Percentiles rank a stretch among this genome's conserved stretches.
Evolutionary conservation across 2,797 vertebrate genomes (phyloP).

Genomic region (Gastrophryne carolinensis): DNA sequence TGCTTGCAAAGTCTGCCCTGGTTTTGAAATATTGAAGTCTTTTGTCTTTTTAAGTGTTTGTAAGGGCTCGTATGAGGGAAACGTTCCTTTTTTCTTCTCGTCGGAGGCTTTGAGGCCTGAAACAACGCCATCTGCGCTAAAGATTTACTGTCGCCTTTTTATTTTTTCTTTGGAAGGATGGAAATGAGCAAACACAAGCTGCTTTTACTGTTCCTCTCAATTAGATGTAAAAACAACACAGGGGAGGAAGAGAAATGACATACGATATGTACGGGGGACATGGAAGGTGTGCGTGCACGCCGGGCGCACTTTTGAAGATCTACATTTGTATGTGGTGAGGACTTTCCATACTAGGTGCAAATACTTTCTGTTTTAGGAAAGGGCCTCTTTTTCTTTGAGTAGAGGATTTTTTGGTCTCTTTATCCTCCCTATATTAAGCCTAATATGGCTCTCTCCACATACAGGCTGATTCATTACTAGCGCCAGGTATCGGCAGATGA

Average conservation of each 20-base stretch:
- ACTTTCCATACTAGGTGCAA: no score
- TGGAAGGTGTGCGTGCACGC: neutral
- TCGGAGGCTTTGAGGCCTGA: neutral
- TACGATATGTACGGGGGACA: neutral
- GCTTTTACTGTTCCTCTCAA: neutral
- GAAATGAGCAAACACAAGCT: neutral
- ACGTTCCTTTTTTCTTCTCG: neutral
- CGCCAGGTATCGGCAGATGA: no score
- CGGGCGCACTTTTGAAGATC: no score
- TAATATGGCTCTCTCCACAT: no score
- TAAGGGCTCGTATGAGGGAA: neutral
- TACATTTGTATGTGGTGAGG: no score
- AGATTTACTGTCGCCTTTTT: slow-evolving; percentile 3
- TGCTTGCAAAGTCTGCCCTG: neutral
- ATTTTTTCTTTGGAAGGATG: neutral
- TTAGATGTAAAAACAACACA: neutral
- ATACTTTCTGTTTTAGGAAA: no score
- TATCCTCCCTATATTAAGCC: no score
- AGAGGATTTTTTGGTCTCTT: no score
- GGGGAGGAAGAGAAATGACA: neutral
- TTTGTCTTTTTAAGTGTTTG: slow-evolving; percentile 27
- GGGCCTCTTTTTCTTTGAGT: no score
- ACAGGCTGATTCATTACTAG: no score
- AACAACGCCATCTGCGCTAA: neutral
- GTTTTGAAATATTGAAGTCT: slow-evolving; percentile 12